Conservation (phyloP, 2,113 vertebrate genomes). For the Copsychus sechellarum region DNA sequence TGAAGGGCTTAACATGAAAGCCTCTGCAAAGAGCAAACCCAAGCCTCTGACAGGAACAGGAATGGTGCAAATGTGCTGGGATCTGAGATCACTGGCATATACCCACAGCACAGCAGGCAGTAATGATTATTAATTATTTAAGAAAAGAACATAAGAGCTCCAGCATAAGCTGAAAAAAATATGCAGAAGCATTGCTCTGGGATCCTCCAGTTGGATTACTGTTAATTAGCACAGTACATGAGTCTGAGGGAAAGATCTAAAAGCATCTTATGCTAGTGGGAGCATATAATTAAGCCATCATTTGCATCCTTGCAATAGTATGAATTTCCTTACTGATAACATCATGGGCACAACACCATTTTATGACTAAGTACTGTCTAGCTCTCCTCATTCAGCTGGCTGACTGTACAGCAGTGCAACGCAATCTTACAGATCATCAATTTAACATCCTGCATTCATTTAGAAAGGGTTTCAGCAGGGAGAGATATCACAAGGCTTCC, state of each 20-base stretch:
- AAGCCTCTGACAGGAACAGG: conserved; percentile 61
- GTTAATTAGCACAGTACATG: conserved; percentile 70
- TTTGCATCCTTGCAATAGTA: conserved; percentile 27
- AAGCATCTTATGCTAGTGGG: conserved; percentile 37
- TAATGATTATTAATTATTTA: conserved; percentile 78
- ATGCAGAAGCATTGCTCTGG: conserved; percentile 48
- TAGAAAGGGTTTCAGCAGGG: neutral
- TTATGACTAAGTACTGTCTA: neutral
- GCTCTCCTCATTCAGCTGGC: neutral
- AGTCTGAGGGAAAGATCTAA: conserved; percentile 56
- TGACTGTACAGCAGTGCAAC: neutral
- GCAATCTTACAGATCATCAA: neutral
- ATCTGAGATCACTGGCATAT: conserved; percentile 56
- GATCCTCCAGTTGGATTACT: conserved; percentile 64
- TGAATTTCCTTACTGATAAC: conserved; percentile 24
- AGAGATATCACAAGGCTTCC: neutral
- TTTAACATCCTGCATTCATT: neutral
- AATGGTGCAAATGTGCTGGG: conserved; percentile 54
- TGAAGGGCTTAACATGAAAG: conserved; percentile 73
- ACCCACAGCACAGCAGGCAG: conserved; percentile 57
- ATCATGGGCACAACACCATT: conserved; percentile 24
- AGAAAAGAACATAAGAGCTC: conserved; percentile 65
- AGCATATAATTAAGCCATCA: conserved; percentile 54
- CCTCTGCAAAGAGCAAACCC: conserved; percentile 53
- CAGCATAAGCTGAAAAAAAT: conserved; percentile 37